Evolutionary conservation across 2,113 vertebrate species (phyloP).

Genomic region (Ictalurus punctatus): DNA sequence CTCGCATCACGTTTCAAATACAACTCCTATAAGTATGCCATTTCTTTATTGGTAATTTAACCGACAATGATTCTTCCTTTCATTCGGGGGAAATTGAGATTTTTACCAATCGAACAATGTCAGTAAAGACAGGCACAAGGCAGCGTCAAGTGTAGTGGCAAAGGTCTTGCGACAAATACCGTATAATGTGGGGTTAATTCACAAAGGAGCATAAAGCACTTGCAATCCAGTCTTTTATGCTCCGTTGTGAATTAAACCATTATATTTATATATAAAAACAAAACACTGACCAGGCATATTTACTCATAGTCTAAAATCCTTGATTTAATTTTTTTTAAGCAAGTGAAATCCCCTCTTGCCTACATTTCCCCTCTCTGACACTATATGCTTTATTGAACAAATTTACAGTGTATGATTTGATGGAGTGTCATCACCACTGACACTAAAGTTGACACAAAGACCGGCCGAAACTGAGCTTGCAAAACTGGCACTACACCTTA

Average conservation of each 20-base stretch:
- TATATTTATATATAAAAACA: not conserved
- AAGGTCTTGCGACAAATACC: not conserved
- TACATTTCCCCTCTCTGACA: constrained; percentile 47
- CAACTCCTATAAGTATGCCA: constrained; percentile 50
- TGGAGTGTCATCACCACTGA: not conserved
- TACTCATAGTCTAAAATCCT: constrained; percentile 38
- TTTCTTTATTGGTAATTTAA: constrained; percentile 50
- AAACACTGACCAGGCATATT: constrained; percentile 46
- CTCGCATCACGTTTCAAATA: not conserved
- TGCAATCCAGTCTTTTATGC: constrained; percentile 32
- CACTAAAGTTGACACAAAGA: not conserved
- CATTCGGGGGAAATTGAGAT: constrained; percentile 19
- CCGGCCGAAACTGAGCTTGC: constrained; percentile 9
- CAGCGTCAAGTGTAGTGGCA: not conserved
- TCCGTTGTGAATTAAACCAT: no score
- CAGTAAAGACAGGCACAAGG: constrained; percentile 30
- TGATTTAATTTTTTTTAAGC: constrained; percentile 50
- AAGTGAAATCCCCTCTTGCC: constrained; percentile 66
- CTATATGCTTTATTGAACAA: not conserved
- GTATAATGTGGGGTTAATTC: not conserved
- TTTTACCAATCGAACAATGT: constrained; percentile 7
- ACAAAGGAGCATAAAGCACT: constrained; percentile 51
- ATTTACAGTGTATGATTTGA: not conserved
- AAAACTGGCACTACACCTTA: not conserved
- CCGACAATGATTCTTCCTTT: constrained; percentile 32